Evolutionary conservation across 2,888 invertebrate genomes (phyloP), one percentile per base, ranked within the genome.

Genomic region (Neria commutata): DNA sequence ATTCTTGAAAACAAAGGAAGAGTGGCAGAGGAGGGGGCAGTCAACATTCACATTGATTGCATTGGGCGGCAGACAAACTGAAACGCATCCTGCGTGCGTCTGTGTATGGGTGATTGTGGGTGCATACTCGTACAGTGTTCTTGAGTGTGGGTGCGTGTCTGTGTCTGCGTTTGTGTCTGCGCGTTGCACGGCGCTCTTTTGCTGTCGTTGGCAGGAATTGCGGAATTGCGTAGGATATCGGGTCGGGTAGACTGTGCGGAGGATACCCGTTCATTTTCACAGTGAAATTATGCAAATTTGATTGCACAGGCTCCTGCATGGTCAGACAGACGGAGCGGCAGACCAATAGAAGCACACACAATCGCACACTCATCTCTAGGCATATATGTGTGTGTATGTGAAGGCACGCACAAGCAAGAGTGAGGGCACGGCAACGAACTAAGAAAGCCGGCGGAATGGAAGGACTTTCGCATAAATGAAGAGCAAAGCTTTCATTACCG

Each of bases 271-370:
- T 60, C 56, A 56, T 63, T 65, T 67, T 64, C 64, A 67, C 64
- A 62, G 74, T 73, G 65, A 78, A 81, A 80, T 78, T 79, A 80
- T 80, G 80, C 79, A 79, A 81, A 80, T 80, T 81, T 75, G 54
- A 29, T 50, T 17, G 50, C 47, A 53, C 57, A 47, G 51, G 54
- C 53, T 42, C 34, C 3, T 23, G 47, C 23, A 17, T 24, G 37
- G 49, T 33, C 54, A 42, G 37, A 33, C 26, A 42, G 34, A 54
- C 48, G 50, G 42, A 51, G 34, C 29, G 29, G 34, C 50, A 54
- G 26, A 47, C 29, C 47, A 42, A 56, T 56, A 46, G 56, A 47
- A 56, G 26, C 42, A 37, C 21, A 60, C 33, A 10, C 21, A 34
- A 42, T 42, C 25, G 19, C 50, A 54, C n/a, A n/a, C n/a, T n/a